Evolutionary conservation across 2,888 invertebrate species (phyloP).

Genomic region (Caenorhabditis panamensis): DNA sequence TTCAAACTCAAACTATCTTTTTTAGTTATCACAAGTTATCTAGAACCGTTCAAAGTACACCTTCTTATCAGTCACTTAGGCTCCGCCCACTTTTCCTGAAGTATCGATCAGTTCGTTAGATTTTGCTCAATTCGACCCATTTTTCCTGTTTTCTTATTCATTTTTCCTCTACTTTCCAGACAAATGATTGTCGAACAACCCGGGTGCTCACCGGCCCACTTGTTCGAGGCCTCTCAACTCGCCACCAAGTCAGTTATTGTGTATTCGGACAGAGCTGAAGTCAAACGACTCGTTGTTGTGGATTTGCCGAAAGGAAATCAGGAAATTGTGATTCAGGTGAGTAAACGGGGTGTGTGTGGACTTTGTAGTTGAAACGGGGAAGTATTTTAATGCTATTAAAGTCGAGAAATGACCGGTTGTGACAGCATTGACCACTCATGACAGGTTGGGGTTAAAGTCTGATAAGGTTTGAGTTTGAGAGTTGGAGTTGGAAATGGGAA

Average conservation of each 20-base stretch:
- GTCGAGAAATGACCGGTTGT: background rate
- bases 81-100: background rate
- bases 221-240: constrained; percentile 71
- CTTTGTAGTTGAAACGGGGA: background rate
- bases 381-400: background rate
- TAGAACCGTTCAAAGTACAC: too few relatives aligned
- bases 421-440: too few relatives aligned
- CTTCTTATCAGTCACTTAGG: too few relatives aligned
- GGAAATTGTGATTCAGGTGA: constrained; percentile 74
- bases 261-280: constrained; percentile 78
- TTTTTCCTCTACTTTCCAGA: too few relatives aligned
- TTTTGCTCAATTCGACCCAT: background rate
- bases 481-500: too few relatives aligned
- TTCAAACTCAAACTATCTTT: too few relatives aligned
- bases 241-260: constrained; percentile 77
- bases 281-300: constrained; percentile 72
- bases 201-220: constrained; percentile 30
- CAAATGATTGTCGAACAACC: constrained; percentile 40
- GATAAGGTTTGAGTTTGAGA: too few relatives aligned
- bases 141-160: background rate
- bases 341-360: background rate
- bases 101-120: too few relatives aligned
- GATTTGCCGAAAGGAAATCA: constrained; percentile 72
- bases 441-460: too few relatives aligned
- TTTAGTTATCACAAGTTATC: too few relatives aligned